These are phyloP conservation scores for Helicoverpa assulta DNA, from an alignment of 2,888 invertebrate species.

Conservation along the genomic window DNA sequence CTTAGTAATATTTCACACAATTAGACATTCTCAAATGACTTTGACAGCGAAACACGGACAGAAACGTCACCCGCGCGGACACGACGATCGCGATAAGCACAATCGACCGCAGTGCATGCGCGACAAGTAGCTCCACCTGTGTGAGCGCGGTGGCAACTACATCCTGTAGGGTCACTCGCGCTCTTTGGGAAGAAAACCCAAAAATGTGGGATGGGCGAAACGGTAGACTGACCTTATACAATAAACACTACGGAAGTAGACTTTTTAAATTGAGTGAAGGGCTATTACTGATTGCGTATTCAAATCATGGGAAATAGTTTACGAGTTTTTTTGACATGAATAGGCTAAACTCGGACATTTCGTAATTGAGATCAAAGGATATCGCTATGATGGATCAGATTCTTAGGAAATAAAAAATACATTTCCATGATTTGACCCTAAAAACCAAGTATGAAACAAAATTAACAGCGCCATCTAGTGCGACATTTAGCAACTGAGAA, in stretches of 20 bases:
- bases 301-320: constrained; percentile 61
- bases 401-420: constrained; percentile 10
- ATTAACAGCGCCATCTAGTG: constrained; percentile 73
- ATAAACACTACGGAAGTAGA: constrained; percentile 80
- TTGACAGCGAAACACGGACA: constrained; percentile 82
- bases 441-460: constrained; percentile 6
- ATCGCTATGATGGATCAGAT: background rate
- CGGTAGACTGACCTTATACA: constrained; percentile 82
- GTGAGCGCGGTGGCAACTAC: constrained; percentile 72
- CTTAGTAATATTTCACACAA: constrained; percentile 72
- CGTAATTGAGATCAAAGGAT: constrained; percentile 23
- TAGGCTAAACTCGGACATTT: constrained; percentile 28
- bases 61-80: constrained; percentile 81
- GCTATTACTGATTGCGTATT: constrained; percentile 70
- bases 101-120: constrained; percentile 74
- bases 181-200: constrained; percentile 77
- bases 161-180: constrained; percentile 79
- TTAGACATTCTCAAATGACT: constrained; percentile 77
- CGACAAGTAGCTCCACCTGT: constrained; percentile 86
- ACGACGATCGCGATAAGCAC: constrained; percentile 69
- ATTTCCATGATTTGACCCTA: background rate
- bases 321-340: constrained; percentile 21
- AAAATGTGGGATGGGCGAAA: constrained; percentile 83
- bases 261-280: constrained; percentile 70
- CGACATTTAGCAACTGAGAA: constrained; percentile 31